phyloP scores from a whole-genome alignment of 1,140 invertebrate species.

The Bombus confusus region DNA sequence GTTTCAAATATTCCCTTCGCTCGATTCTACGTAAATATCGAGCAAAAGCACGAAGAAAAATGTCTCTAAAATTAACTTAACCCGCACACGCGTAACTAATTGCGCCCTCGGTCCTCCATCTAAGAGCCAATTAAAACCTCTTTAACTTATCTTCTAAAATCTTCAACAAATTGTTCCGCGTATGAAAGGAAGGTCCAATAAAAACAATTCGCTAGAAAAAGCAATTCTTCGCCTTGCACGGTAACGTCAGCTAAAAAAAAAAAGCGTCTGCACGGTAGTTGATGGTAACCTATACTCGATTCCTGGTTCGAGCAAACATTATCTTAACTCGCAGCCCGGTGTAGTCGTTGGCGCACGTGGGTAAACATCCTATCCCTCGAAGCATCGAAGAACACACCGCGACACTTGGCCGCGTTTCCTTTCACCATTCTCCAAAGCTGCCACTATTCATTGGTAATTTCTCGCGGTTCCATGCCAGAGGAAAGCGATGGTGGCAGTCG shows the following conservation, averaged over 20 bases:
- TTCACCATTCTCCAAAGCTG: not conserved
- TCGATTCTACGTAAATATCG: not conserved
- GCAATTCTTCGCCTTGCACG: not conserved
- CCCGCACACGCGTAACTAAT: not conserved
- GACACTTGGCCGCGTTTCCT: conserved; percentile 22
- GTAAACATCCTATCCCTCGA: conserved; percentile 46
- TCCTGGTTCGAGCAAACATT: conserved; percentile 55
- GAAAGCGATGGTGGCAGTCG: not conserved
- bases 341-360: conserved; percentile 44
- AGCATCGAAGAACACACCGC: not conserved
- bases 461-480: not conserved
- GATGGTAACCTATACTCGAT: conserved; percentile 22
- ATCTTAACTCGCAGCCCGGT: conserved; percentile 48
- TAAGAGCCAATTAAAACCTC: not conserved
- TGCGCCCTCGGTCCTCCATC: not conserved
- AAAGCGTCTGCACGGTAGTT: not conserved
- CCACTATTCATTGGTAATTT: conserved; percentile 8
- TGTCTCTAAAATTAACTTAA: not conserved
- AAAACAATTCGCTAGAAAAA: not conserved
- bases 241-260: conserved; percentile 31
- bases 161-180: not conserved
- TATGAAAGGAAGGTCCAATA: not conserved
- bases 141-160: not conserved
- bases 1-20: not conserved
- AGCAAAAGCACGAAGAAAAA: not conserved